Percentiles rank a stretch among this genome's conserved stretches.
Conservation (phyloP, 2,888 invertebrate genomes). For the Leptinotarsa juncta region DNA sequence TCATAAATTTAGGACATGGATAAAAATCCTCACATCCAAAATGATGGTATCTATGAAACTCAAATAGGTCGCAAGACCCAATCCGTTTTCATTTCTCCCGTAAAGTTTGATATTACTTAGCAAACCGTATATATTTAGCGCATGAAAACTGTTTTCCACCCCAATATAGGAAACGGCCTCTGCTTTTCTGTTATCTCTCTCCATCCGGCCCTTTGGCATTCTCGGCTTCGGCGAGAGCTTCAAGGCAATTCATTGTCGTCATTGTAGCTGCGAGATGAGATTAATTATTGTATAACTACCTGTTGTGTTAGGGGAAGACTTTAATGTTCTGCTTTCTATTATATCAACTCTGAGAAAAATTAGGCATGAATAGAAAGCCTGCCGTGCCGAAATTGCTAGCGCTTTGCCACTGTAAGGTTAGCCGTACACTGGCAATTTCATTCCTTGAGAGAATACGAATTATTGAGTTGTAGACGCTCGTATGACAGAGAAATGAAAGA, state of each 20-base stretch:
- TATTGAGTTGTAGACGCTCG: too few species aligned
- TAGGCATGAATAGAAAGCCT: constrained; percentile 29
- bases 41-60: too few species aligned
- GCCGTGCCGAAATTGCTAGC: constrained; percentile 25
- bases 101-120: neutral
- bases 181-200: constrained; percentile 6
- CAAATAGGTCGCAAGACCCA: too few species aligned
- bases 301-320: constrained; percentile 40
- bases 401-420: constrained; percentile 15
- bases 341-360: constrained; percentile 41
- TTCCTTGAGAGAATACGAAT: too few species aligned
- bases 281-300: constrained; percentile 48
- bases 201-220: constrained; percentile 9
- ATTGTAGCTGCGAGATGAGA: constrained; percentile 40
- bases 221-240: constrained; percentile 6
- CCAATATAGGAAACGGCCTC: neutral
- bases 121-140: neutral
- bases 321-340: constrained; percentile 42
- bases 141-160: neutral
- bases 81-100: neutral
- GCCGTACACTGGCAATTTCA: too few species aligned
- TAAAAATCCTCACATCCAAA: too few species aligned
- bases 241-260: constrained; percentile 35
- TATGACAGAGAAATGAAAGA: too few species aligned
- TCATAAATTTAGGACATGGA: too few species aligned